Base-by-base conservation (phyloP, 1,140 invertebrate genomes). In the Hestina assimilis region DNA sequence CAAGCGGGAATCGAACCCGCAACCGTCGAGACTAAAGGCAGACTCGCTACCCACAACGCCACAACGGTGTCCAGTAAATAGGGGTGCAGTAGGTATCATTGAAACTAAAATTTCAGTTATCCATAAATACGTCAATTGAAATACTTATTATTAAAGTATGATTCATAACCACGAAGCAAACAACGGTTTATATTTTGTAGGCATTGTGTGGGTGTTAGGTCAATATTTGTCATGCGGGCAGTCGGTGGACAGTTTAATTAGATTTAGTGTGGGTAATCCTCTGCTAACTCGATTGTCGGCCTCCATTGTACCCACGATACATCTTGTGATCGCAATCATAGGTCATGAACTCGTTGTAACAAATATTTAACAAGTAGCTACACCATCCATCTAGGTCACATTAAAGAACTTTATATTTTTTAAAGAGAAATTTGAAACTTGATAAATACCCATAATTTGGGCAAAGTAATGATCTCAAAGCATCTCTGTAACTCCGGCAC, bases 271-370 rank as follows among this genome's bases (percentile, higher is more conserved):
- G 23, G 21, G 29, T 59, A 51, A 43, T 45, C 46, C 41, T 15
- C 51, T 47, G 41, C 41, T 45, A 45, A 54, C 51, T 21, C 29
- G 40, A 43, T 53, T 54, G 41, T 33, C 40, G 41, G 17, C 20
- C 17, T 46, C n/a, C 24, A 41, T 35, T 31, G 38, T 5, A 19
- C 48, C 7, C 19, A 53, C 57, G 45, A 19, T 53, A 42, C 35
- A 51, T 55, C 29, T 35, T 55, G 58, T 46, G 52, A 55, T 61
- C 14, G 53, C 19, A 51, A 61, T 61, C 59, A 43, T 33, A 51
- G 59, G 59, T 61, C 59, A 47, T 61, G 52, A 51, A 55, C 59
- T 35, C 40, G 21, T 9, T 41, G 56, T 59, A 38, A 43, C 54
- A 41, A 21, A 21, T 33, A 21, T 26, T 52, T 35, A 41, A 15